These are phyloP conservation scores for Eupithecia inturbata DNA, from an alignment of 2,888 invertebrate species.

Conservation along the genomic window DNA sequence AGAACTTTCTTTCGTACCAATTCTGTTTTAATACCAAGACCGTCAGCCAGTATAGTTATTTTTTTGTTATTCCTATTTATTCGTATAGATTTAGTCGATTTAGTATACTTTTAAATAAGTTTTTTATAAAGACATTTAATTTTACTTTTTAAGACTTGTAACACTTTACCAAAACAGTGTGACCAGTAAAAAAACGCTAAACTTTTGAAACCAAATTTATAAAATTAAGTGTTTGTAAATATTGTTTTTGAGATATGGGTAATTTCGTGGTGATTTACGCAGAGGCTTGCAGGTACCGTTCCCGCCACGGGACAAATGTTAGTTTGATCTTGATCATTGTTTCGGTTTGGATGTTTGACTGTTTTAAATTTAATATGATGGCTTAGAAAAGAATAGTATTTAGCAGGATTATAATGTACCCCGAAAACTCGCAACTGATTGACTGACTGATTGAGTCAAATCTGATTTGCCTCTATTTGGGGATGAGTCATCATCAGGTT, in stretches of 20 bases:
- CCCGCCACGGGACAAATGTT: neutral
- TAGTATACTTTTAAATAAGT: conserved; percentile 18
- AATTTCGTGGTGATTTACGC: neutral
- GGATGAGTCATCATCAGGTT: neutral
- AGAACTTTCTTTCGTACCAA: conserved; percentile 51
- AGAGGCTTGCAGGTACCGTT: neutral
- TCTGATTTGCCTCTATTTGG: neutral
- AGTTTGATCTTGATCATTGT: neutral
- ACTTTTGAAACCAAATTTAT: conserved; percentile 62
- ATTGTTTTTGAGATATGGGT: conserved; percentile 32
- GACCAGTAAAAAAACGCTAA: conserved; percentile 60
- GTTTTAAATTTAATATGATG: neutral
- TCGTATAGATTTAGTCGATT: conserved; percentile 23
- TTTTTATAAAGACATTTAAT: conserved; percentile 20
- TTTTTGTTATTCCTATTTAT: conserved; percentile 42
- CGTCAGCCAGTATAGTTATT: conserved; percentile 67
- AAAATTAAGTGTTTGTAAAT: conserved; percentile 31
- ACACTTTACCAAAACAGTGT: conserved; percentile 69
- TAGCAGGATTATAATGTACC: neutral
- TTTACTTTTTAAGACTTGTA: conserved; percentile 46
- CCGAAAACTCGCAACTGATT: neutral
- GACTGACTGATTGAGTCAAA: too few relatives aligned
- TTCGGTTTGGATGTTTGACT: neutral
- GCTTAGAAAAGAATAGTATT: neutral
- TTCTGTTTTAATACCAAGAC: conserved; percentile 64